Evolutionary conservation across 2,113 vertebrate species (phyloP).

Genomic region (Ondatra zibethicus): DNA sequence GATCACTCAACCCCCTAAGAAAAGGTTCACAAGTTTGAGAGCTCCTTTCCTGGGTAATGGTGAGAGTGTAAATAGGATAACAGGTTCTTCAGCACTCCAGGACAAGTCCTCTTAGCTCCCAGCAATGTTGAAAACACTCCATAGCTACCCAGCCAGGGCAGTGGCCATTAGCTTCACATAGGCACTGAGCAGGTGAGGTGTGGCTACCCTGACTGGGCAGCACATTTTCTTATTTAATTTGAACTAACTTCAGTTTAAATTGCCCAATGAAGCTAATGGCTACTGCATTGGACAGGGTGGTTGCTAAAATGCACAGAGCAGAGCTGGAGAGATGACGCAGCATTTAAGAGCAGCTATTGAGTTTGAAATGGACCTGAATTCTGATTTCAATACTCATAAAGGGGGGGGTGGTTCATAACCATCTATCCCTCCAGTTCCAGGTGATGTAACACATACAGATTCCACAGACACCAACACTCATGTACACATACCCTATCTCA

Average conservation of each 20-base stretch:
- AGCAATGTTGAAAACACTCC: not conserved
- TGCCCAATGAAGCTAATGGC: no score
- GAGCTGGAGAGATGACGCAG: not conserved
- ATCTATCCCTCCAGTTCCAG: no score
- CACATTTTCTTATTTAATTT: not conserved
- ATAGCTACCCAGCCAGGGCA: fast-evolving
- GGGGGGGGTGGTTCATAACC: not conserved
- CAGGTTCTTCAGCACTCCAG: not conserved
- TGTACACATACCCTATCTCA: not conserved
- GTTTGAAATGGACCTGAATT: not conserved
- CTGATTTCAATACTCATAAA: not conserved
- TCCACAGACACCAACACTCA: not conserved
- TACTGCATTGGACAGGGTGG: not conserved
- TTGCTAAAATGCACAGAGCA: not conserved
- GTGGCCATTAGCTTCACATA: no score
- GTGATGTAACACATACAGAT: not conserved
- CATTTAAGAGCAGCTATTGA: not conserved
- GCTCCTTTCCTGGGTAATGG: not conserved
- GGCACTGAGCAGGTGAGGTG: not conserved
- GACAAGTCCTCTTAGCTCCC: not conserved
- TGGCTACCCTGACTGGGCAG: not conserved
- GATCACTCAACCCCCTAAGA: not conserved
- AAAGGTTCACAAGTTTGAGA: not conserved
- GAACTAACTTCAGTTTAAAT: slow-evolving; percentile 31
- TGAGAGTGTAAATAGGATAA: not conserved